A percentile compares a stretch with the other conserved stretches of the same genome.
Conservation (phyloP, 2,888 invertebrate species). For the Tryphoninae sp. region DNA sequence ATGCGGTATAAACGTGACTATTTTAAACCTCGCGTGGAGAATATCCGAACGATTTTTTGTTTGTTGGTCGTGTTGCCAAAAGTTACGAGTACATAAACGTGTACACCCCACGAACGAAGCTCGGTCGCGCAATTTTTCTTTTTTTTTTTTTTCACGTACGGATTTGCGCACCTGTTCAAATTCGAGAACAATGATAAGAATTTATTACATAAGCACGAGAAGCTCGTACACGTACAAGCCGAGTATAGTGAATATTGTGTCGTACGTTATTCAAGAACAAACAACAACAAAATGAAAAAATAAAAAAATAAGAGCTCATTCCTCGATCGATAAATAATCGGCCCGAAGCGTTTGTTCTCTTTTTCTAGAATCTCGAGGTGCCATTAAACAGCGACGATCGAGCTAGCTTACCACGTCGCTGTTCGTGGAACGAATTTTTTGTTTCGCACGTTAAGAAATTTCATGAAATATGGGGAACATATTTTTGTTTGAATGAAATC, state of each 20-base stretch:
- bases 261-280: neutral
- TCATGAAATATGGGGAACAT: conserved; percentile 9
- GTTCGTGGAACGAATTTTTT: conserved; percentile 9
- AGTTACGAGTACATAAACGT: neutral
- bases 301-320: conserved; percentile 12
- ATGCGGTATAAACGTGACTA: too few species aligned
- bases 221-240: neutral
- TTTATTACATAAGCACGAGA: conserved; percentile 13
- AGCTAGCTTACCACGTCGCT: neutral
- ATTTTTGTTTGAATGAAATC: conserved; percentile 9
- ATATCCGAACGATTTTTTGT: neutral
- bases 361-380: conserved; percentile 67
- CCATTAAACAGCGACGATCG: conserved; percentile 63
- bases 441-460: neutral
- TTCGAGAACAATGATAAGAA: conserved; percentile 12
- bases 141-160: neutral
- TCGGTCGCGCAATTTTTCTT: neutral
- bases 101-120: neutral
- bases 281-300: neutral
- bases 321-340: conserved; percentile 39
- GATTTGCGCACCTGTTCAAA: conserved; percentile 35
- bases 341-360: conserved; percentile 25
- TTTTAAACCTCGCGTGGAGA: neutral
- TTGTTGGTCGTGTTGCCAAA: neutral
- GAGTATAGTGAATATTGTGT: neutral